Evolutionary conservation across 1,140 invertebrate species (phyloP), one percentile per base, ranked within the genome.

Genomic region (Sarcophaga peregrina): DNA sequence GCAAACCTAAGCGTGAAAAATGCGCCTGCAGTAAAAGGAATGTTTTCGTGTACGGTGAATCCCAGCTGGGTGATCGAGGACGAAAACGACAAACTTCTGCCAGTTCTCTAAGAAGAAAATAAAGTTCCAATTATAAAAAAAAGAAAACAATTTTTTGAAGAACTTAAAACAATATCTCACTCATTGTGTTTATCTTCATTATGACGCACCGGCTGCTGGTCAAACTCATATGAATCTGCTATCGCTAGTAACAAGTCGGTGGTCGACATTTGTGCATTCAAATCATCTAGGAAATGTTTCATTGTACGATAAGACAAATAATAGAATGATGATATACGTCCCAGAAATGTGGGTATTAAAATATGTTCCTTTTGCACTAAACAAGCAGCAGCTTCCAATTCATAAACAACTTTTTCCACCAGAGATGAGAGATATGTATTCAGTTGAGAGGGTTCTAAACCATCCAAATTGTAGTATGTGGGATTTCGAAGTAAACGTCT

Each of bases 131-230:
- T n/a, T n/a, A n/a, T n/a, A n/a, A n/a, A n/a, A 78, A 48, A 25
- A 48, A 8, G 6, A 78, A 47, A 48, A 48, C 1, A 13, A 75
- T 48, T 78, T 48, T 15, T 5, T 48, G 1, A 78, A 13, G 46
- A 8, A 13, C n/a, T 78, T 47, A 7, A 37, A 62, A n/a, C 17
- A 20, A 20, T n/a, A 73, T 78, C 73, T 89, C 91, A 97, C 95
- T 94, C 95, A 91, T 99, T 99, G 68, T 98, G 92, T 83, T 96
- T 92, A 91, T 99, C 98, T 92, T 99, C 99, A 91, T 99, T 99
- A 90, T 99, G 99, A 76, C 99, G 93, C 8, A 99, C 98, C 0
- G 99, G 99, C 74, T 99, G 92, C 87, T 98, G 95, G 80, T 94
- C 94, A 88, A 98, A 99, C 90, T 99, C 98, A 84, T 97, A 92